Evolutionary conservation across 2,797 vertebrate species (phyloP), one percentile per base, ranked within the genome.

Genomic region (Mionectes olivaceus): DNA sequence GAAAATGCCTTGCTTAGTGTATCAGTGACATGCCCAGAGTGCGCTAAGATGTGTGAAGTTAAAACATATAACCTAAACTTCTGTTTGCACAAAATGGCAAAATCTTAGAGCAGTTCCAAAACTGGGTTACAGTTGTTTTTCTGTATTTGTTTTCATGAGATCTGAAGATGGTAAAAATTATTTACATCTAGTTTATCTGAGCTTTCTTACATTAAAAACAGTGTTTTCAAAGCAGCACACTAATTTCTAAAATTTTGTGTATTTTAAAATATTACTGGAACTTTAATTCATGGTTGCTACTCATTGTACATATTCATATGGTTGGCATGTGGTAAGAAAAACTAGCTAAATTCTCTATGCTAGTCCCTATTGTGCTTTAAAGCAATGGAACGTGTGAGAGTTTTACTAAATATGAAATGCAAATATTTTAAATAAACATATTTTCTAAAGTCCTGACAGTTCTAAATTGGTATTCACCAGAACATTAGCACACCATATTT

Each of bases 381-480:
- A 94, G n/a, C 39, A 91, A 17, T 8, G 11, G 33, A 91, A 91
- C 73, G 7, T 78, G 7, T 76, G 23, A 47, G 11, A 57, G 47
- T 69, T 18, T 68, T 68, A 65, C 2, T 16, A 87, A 79, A 75
- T 71, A 56, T 49, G 33, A 88, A 88, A 70, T 91, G 49, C 27
- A 91, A 87, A 57, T 74, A 79, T 12, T 64, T 28, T 71, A 87
- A 85, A 90, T 60, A 73, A 76, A 80, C 10, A 19, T 33, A 11
- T 71, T 84, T 96, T 95, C 65, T 63, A 37, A 85, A 55, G 44
- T 87, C 59, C 37, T 71, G 39, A 55, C 41, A 93, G 74, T 49
- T 41, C 37, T 70, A 44, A 46, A 24, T 68, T 59, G 6, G 2
- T 60, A 41, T 92, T 94, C 67, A 60, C 24, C 44, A 83, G 37